A percentile compares a stretch with the other conserved stretches of the same genome.
Conservation (phyloP, 2,888 invertebrate species). For the Flabesymbios commensalis region DNA sequence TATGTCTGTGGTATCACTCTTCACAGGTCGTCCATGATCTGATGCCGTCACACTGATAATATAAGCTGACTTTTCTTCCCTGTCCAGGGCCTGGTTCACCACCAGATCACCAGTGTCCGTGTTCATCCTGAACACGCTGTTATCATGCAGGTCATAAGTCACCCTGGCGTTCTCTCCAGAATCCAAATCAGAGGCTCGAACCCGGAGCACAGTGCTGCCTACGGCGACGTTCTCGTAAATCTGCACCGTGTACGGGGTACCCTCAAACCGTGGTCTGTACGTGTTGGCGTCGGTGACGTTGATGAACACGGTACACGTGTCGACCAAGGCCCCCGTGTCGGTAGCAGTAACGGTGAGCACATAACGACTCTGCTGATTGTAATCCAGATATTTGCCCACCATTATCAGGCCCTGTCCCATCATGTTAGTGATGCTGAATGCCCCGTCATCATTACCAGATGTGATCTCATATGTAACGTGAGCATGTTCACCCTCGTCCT, state of each 20-base stretch:
- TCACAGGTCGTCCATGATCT: conserved; percentile 88
- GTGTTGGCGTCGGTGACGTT: conserved; percentile 95
- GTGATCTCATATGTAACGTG: conserved; percentile 82
- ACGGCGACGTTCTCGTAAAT: conserved; percentile 90
- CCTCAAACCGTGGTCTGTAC: conserved; percentile 88
- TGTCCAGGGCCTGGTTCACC: conserved; percentile 81
- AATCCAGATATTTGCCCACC: conserved; percentile 87
- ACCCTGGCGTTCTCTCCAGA: conserved; percentile 86
- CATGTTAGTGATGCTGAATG: conserved; percentile 81
- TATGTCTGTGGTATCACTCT: conserved; percentile 92
- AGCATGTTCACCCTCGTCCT: conserved; percentile 89
- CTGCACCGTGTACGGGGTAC: conserved; percentile 86
- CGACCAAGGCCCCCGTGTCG: conserved; percentile 85
- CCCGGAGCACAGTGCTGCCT: conserved; percentile 88
- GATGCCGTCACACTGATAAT: conserved; percentile 85
- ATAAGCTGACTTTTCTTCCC: conserved; percentile 80
- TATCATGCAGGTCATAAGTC: conserved; percentile 62
- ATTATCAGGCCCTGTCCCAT: conserved; percentile 74
- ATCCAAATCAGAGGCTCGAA: conserved; percentile 91
- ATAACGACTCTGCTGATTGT: conserved; percentile 81
- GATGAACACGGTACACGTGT: conserved; percentile 86
- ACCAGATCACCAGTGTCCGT: conserved; percentile 90
- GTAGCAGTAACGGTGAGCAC: conserved; percentile 75
- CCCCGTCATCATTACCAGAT: conserved; percentile 59
- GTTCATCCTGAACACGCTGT: conserved; percentile 79